Percentiles rank a stretch among this genome's conserved stretches.
Conservation (phyloP, 2,888 invertebrate species). For the Coenonympha arcania region DNA sequence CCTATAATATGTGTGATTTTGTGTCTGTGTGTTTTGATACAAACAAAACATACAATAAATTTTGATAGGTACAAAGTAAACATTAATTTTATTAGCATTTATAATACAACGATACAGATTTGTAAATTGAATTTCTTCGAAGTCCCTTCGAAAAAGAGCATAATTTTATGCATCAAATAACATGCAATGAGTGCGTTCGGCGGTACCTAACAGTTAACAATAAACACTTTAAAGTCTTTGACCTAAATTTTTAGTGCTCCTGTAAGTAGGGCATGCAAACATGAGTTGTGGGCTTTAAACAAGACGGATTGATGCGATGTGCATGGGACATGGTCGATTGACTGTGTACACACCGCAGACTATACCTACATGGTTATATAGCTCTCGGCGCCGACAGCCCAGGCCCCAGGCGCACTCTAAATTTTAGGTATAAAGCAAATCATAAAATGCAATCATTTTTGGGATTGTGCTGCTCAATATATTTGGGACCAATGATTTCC, state of each 20-base stretch:
- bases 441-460: no score
- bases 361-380: neutral
- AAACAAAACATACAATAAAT: no score
- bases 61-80: no score
- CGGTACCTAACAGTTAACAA: slow-evolving; percentile 38
- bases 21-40: no score
- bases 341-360: slow-evolving; percentile 1
- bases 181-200: slow-evolving; percentile 2
- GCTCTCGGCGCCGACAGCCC: no score
- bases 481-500: no score
- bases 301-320: slow-evolving; percentile 41
- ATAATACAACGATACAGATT: no score
- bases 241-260: slow-evolving; percentile 50
- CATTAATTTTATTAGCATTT: no score
- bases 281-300: slow-evolving; percentile 41
- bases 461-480: no score
- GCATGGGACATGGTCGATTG: slow-evolving; percentile 14
- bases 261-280: slow-evolving; percentile 42
- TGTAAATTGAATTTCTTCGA: neutral
- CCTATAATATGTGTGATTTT: no score
- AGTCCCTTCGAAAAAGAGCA: neutral
- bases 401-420: no score
- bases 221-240: slow-evolving; percentile 48
- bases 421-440: no score
- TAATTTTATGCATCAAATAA: neutral